phyloP scores from a whole-genome alignment of 2,888 invertebrate genomes.

The Fragum sueziense region DNA sequence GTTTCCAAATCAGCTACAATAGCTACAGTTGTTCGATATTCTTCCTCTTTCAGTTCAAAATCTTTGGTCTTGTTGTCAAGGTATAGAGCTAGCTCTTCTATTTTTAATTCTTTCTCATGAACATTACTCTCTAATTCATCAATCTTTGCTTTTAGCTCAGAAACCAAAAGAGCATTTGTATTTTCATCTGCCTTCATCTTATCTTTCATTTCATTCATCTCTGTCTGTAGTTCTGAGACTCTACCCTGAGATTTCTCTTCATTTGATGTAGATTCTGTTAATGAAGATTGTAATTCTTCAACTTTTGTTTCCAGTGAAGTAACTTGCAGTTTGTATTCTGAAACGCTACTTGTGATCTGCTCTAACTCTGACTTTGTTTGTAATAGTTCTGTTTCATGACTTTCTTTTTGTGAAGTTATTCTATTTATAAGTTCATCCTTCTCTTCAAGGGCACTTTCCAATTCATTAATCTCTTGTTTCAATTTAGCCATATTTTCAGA shows the following conservation, averaged over 20 bases:
- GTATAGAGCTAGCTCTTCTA: constrained; percentile 11
- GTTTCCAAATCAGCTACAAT: neutral
- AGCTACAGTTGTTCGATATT: neutral
- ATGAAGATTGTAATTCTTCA: neutral
- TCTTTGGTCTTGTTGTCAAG: neutral
- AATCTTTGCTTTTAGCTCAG: neutral
- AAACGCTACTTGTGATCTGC: neutral
- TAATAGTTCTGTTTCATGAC: neutral
- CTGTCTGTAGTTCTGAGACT: constrained; percentile 6
- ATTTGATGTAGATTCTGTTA: neutral
- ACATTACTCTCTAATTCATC: constrained; percentile 3
- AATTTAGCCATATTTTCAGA: constrained; percentile 49
- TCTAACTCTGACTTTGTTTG: neutral
- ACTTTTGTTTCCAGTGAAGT: constrained; percentile 3
- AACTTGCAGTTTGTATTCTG: neutral
- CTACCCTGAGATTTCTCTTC: constrained; percentile 46
- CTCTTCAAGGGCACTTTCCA: neutral
- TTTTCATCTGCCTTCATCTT: neutral
- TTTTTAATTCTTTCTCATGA: constrained; percentile 12
- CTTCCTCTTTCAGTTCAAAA: neutral
- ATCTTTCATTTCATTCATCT: constrained; percentile 7
- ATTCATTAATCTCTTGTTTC: constrained; percentile 46
- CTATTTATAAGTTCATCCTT: constrained; percentile 20
- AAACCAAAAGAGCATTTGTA: neutral
- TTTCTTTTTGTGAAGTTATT: neutral